Evolutionary conservation across 2,113 vertebrate genomes (phyloP), one percentile per base, ranked within the genome.

Genomic region (Macaca nemestrina): DNA sequence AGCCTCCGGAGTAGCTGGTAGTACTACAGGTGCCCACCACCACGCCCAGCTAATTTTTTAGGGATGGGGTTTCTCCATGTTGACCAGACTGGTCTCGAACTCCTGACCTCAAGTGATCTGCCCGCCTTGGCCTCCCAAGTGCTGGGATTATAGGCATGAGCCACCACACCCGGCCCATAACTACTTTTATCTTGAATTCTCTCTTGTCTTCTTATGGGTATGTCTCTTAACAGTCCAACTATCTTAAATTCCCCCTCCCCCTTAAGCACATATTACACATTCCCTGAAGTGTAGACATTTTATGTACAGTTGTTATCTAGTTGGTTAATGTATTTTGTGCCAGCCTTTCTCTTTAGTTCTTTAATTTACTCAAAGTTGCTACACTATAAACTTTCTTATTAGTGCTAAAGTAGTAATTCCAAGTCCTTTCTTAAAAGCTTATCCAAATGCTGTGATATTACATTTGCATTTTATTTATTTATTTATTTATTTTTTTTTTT

Each of bases 391-490:
- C 32, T 88, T 88, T 90, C 52, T 86, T 80, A 70, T 76, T 64
- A 64, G 16, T 45, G 45, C 61, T 81, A 52, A 94, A 92, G 57
- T 83, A n/a, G 20, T 85, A 70, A 88, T 78, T 81, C 13, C 43
- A 40, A 0, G 57, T 82, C 64, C 57, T 95, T 95, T 86, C 59
- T 73, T 95, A 87, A 90, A 89, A 84, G 7, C 7, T 84, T 83
- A 50, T 84, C 64, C 73, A 73, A 95, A 83, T 40, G 68, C 40
- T 61, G 6, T 79, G 93, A 48, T 32, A 17, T 75, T 87, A 52
- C 22, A 64, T 90, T 79, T 96, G 76, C 48, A 92, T 92, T 94
- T 94, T 94, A 72, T 52, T 52, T 52, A 52, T 52, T 52, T 52
- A 52, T 52, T 52, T 52, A 52, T 52, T 52, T 52, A 1, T 38